Conservation (phyloP, 2,113 vertebrate species). For the Nestor notabilis region DNA sequence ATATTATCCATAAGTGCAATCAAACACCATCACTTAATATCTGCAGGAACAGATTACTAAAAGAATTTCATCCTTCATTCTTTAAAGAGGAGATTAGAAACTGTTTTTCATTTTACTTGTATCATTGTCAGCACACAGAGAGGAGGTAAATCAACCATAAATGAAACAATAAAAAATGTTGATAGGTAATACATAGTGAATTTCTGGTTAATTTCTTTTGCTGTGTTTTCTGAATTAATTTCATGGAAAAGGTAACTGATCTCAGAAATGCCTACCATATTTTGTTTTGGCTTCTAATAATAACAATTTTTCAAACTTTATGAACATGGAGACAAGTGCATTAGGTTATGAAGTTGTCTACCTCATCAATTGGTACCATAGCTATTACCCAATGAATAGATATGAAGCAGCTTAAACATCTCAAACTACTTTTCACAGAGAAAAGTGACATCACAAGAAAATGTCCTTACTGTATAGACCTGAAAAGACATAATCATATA, state of each 20-base stretch:
- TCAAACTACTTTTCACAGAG: neutral
- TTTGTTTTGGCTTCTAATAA: neutral
- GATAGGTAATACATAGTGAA: neutral
- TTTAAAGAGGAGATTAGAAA: constrained; percentile 1
- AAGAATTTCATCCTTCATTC: neutral
- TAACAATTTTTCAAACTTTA: neutral
- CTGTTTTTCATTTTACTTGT: neutral
- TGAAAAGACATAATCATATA: neutral
- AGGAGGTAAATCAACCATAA: neutral
- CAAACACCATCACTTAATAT: neutral
- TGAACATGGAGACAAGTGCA: neutral
- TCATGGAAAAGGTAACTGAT: neutral
- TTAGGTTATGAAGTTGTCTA: neutral
- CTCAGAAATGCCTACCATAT: neutral
- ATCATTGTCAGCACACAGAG: neutral
- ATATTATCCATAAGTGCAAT: neutral
- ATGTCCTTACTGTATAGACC: neutral
- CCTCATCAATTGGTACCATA: neutral
- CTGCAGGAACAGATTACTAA: neutral
- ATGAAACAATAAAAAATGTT: neutral
- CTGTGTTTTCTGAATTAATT: neutral
- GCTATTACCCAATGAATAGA: neutral
- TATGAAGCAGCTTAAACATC: neutral
- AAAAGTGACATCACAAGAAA: neutral
- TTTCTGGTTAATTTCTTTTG: neutral